Conservation (phyloP, 2,888 invertebrate genomes). For the Orthosia incerta region DNA sequence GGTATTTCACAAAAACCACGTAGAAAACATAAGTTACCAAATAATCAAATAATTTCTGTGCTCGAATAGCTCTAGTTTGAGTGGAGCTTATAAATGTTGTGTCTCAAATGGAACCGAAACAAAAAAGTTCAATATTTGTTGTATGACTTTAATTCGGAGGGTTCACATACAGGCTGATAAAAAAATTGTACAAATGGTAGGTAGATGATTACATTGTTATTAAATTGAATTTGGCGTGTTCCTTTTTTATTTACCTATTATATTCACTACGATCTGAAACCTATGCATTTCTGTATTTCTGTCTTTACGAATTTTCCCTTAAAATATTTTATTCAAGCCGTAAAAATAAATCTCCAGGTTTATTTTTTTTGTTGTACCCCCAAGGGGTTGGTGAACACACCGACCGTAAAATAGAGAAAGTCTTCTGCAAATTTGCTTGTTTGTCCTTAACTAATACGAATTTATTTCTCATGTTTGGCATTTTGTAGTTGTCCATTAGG, state of each 20-base stretch:
- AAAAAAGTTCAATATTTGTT: conserved; percentile 62
- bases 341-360: not conserved
- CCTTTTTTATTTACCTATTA: no score
- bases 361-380: not conserved
- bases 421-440: no score
- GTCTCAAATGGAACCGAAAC: conserved; percentile 25
- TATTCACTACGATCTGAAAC: no score
- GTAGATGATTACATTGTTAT: no score
- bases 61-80: not conserved
- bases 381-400: no score
- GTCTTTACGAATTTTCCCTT: not conserved
- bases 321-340: no score
- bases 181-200: not conserved
- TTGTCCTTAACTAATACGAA: not conserved
- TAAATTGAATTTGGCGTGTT: no score
- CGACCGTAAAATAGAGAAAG: no score
- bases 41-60: not conserved
- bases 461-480: not conserved
- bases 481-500: no score
- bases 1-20: not conserved
- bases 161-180: conserved; percentile 57
- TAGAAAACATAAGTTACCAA: not conserved
- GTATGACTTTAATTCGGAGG: conserved; percentile 41
- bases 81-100: conserved; percentile 16
- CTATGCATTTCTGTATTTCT: not conserved